Percentiles rank a stretch among this genome's conserved stretches.
Conservation (phyloP, 2,888 invertebrate species). For the Mesochorus sp. region DNA sequence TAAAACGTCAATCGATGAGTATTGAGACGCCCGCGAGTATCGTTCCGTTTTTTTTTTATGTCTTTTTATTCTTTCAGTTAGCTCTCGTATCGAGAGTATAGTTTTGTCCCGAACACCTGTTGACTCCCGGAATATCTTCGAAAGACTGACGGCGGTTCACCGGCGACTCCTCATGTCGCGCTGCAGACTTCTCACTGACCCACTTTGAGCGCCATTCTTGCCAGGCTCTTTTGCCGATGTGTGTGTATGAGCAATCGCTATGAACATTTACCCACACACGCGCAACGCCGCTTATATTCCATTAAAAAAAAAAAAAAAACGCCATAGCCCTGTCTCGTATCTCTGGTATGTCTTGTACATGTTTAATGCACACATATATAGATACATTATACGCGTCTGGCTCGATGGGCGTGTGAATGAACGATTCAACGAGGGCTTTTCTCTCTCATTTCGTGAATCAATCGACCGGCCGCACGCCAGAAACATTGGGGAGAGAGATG, state of each 20-base stretch:
- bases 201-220: slow-evolving; percentile 72
- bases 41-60: background rate
- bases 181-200: slow-evolving; percentile 80
- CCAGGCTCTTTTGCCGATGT: slow-evolving; percentile 56
- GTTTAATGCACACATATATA: background rate
- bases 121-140: slow-evolving; percentile 81
- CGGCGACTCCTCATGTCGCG: slow-evolving; percentile 78
- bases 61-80: background rate
- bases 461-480: slow-evolving; percentile 1
- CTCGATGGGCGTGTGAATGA: slow-evolving; percentile 27
- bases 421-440: slow-evolving; percentile 26
- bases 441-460: slow-evolving; percentile 26
- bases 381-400: background rate
- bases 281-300: background rate
- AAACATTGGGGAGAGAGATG: too few species aligned
- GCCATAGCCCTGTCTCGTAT: background rate
- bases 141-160: slow-evolving; percentile 79
- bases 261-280: slow-evolving; percentile 35
- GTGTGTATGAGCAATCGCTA: slow-evolving; percentile 33
- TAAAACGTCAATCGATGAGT: background rate
- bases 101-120: slow-evolving; percentile 75
- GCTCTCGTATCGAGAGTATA: slow-evolving; percentile 27
- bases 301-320: too few species aligned
- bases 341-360: slow-evolving; percentile 4
- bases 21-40: background rate